Base-by-base conservation (phyloP, 2,113 vertebrate species). In the Trochalopteron elliotii region DNA sequence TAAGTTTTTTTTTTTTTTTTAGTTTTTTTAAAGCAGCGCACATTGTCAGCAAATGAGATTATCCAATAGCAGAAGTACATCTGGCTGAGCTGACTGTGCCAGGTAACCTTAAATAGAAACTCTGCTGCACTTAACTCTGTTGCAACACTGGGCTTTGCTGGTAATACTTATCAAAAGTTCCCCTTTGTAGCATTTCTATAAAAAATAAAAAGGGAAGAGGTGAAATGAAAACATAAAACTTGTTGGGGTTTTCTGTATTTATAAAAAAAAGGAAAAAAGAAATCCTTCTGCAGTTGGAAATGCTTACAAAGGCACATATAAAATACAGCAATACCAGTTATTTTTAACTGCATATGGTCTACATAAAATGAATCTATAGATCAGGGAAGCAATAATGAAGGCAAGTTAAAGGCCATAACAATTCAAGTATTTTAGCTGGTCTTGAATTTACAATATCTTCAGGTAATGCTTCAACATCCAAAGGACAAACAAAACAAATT, bases 181-280 rank as follows among this genome's bases (percentile, higher is more conserved):
- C 97, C 96, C 97, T 98, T 98, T 97, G 97, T 94, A 97, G 86
- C 90, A 97, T 97, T 98, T 97, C 97, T 97, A 98, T 98, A 97
- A 96, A 97, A 97, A 98, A 96, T 97, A 98, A 98, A 98, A 98
- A 96, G 89, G 97, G 98, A 98, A 98, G 98, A 98, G 94, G 97
- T 98, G 96, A 98, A 98, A 97, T 96, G 92, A 98, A 98, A 97
- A 94, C 95, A 94, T 96, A 96, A 96, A 97, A 81, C 86, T 96
- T 90, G 67, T 82, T 63, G 68, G 37, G 52, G 53, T 74, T 86
- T 94, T 80, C 63, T 85, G 90, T 72, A 67, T 97, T 97, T 98
- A 98, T 13, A 49, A 12, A 23, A 23, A 22, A 47, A 45, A 45
- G 86, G 19, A 97, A 44, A 81, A 69, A 97, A 96, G 90, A 96